A percentile compares a stretch with the other conserved stretches of the same genome.
These are phyloP conservation scores for Spheniscus mendiculus DNA, from an alignment of 2,113 vertebrate genomes.

Conservation along the genomic window DNA sequence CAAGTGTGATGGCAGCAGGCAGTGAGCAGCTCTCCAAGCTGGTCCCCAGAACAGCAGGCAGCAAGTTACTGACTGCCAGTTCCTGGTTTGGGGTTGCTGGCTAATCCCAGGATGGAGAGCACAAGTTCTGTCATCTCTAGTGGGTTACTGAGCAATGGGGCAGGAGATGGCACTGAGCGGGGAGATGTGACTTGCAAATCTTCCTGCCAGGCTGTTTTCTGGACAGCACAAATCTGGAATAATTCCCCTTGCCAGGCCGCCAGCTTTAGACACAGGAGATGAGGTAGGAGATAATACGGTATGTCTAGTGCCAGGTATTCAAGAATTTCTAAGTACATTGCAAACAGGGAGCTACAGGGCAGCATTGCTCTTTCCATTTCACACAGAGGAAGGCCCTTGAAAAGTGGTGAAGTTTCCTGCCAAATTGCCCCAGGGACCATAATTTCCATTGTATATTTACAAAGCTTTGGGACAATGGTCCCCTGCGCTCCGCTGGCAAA, in stretches of 20 bases:
- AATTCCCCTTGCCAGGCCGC: not conserved
- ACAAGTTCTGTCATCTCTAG: not conserved
- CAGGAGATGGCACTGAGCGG: not conserved
- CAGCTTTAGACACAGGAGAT: not conserved
- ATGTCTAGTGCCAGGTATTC: constrained; percentile 12
- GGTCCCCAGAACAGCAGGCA: not conserved
- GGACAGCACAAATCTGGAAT: constrained; percentile 12
- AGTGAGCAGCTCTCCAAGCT: not conserved
- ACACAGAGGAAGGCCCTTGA: not conserved
- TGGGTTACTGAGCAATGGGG: not conserved
- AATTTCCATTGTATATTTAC: not conserved
- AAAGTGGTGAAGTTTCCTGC: not conserved
- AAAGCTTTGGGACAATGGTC: not conserved
- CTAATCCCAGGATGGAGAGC: not conserved
- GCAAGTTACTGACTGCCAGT: not conserved
- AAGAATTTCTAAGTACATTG: not conserved
- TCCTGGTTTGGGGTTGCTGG: not conserved
- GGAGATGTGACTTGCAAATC: not conserved
- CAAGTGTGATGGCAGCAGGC: not conserved
- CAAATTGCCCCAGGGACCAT: not conserved
- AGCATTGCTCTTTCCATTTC: not conserved
- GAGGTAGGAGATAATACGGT: not conserved
- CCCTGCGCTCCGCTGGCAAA: not conserved
- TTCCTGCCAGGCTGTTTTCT: constrained; percentile 16
- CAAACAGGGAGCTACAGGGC: not conserved